These are phyloP conservation scores for Colletes collaris DNA, from an alignment of 2,888 invertebrate genomes.

Conservation along the genomic window DNA sequence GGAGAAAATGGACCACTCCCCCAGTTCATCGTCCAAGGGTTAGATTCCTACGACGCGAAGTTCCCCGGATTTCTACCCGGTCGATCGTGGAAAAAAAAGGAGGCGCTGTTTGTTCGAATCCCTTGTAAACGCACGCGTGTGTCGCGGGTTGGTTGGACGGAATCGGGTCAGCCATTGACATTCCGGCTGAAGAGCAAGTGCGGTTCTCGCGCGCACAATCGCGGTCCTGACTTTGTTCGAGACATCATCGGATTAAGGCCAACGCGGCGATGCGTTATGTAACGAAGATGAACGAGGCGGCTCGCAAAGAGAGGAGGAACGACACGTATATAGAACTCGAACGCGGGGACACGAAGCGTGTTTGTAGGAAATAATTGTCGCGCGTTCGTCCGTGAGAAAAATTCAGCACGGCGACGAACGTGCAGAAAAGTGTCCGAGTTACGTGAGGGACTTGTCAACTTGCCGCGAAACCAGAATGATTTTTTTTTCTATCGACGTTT, in stretches of 20 bases:
- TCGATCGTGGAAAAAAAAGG: background rate
- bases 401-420: conserved; percentile 15
- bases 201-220: conserved; percentile 48
- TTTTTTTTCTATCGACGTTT: background rate
- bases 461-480: background rate
- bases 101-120: conserved; percentile 23
- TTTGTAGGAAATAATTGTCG: conserved; percentile 38
- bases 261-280: conserved; percentile 59
- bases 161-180: conserved; percentile 60
- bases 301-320: conserved; percentile 2
- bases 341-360: conserved; percentile 22
- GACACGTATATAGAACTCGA: conserved; percentile 28
- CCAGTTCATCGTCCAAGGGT: no score
- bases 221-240: conserved; percentile 50
- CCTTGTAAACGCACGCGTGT: background rate
- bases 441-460: conserved; percentile 25
- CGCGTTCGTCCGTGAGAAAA: conserved; percentile 27
- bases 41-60: no score
- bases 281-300: conserved; percentile 56
- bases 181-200: conserved; percentile 62
- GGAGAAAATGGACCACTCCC: no score
- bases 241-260: conserved; percentile 62
- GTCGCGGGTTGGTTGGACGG: conserved; percentile 34
- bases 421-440: conserved; percentile 28
- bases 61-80: no score